Evolutionary conservation across 2,113 vertebrate genomes (phyloP).

Genomic region (Cinclus cinclus): DNA sequence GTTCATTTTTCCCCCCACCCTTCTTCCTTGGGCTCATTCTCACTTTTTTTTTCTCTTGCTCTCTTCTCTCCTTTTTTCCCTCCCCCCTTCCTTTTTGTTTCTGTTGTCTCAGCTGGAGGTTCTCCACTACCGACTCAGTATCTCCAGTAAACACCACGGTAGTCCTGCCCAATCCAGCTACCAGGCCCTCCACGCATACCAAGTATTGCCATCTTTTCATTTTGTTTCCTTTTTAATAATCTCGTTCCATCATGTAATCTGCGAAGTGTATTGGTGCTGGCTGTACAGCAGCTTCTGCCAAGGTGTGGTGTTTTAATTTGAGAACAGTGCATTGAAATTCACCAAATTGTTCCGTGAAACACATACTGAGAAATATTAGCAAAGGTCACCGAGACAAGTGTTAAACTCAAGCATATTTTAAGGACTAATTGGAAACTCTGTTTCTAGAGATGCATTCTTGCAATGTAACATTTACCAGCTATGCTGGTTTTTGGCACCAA

Average conservation of each 20-base stretch:
- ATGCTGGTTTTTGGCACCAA: neutral
- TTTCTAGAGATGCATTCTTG: neutral
- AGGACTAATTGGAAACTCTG: neutral
- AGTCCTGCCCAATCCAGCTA: conserved; percentile 87
- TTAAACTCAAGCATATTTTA: neutral
- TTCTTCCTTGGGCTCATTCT: conserved; percentile 61
- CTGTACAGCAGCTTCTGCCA: neutral
- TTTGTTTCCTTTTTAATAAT: conserved; percentile 55
- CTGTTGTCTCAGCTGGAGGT: conserved; percentile 94
- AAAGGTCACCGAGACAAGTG: neutral
- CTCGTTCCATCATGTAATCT: conserved; percentile 53
- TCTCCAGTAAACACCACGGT: conserved; percentile 93
- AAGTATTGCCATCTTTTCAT: conserved; percentile 92
- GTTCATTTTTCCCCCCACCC: conserved; percentile 53
- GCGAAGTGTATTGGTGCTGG: conserved; percentile 19
- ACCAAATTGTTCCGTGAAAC: neutral
- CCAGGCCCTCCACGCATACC: conserved; percentile 96
- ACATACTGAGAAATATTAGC: neutral
- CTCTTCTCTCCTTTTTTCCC: conserved; percentile 36
- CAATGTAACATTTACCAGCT: neutral
- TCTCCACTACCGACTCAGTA: conserved; percentile 97
- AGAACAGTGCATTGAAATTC: neutral
- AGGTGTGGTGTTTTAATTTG: neutral
- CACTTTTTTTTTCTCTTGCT: conserved; percentile 58
- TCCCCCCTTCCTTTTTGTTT: conserved; percentile 52